Percentiles rank a stretch among this genome's conserved stretches.
phyloP scores from a whole-genome alignment of 2,113 vertebrate species.

The Datnioides undecimradiatus region DNA sequence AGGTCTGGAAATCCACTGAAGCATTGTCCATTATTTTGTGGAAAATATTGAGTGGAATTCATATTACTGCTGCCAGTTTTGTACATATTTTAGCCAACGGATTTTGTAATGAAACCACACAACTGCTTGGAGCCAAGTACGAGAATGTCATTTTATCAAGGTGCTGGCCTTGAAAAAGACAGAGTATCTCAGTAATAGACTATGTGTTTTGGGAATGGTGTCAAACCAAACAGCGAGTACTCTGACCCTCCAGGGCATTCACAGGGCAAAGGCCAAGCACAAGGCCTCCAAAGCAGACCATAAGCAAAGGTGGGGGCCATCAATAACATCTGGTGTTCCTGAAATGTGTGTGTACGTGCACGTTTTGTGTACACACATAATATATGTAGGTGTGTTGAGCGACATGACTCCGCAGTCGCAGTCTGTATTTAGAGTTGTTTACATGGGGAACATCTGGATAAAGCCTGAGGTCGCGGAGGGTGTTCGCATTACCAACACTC shows the following conservation, averaged over 20 bases:
- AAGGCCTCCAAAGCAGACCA: slow-evolving; percentile 34
- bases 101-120: neutral
- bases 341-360: slow-evolving; percentile 7
- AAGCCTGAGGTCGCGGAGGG: slow-evolving; percentile 74
- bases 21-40: neutral
- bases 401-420: slow-evolving; percentile 27
- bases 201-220: neutral
- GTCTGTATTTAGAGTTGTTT: slow-evolving; percentile 78
- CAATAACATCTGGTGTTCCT: slow-evolving; percentile 41
- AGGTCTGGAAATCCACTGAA: slow-evolving; percentile 12
- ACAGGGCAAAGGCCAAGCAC: slow-evolving; percentile 56
- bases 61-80: neutral
- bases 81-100: neutral
- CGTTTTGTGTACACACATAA: slow-evolving; percentile 16
- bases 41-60: slow-evolving; percentile 20
- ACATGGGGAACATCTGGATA: slow-evolving; percentile 79
- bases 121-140: neutral
- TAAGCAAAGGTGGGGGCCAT: slow-evolving; percentile 36
- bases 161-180: neutral
- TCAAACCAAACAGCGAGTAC: slow-evolving; percentile 3
- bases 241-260: slow-evolving; percentile 14
- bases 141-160: neutral
- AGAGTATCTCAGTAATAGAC: neutral
- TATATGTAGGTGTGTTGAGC: slow-evolving; percentile 47
- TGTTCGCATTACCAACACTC: slow-evolving; percentile 67